Evolutionary conservation across 2,113 vertebrate species (phyloP), one percentile per base, ranked within the genome.

Genomic region (Sylvilagus bachmani): DNA sequence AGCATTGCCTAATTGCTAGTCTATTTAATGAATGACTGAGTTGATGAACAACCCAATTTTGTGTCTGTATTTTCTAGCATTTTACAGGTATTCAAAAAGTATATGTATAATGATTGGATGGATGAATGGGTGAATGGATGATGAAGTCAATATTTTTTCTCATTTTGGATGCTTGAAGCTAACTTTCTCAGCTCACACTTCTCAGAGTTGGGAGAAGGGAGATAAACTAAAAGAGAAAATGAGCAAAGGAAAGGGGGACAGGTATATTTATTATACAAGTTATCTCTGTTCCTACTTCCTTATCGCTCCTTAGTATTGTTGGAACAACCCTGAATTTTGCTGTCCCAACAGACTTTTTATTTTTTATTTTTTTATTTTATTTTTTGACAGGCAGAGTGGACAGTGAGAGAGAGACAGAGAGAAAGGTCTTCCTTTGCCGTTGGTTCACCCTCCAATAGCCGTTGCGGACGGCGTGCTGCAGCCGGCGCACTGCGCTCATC

Each of bases 61-160:
- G 16, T 70, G n/a, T 70, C 51, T 49, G 69, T 5, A 12, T 86
- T 82, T 9, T 73, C 13, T 73, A 73, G 38, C n/a, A 62, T 83
- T 91, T 94, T 64, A 86, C 2, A 61, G 67, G 27, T 93, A n/a
- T 70, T 81, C 53, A 51, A 55, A 5, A 92, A 77, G 74, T 64
- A 53, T 67, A 83, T 66, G 71, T 55, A 82, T 53, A 36, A 33
- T 58, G 4, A 24, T 6, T 12, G 27, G 64, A 10, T 70, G 27
- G 38, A 62, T 86, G 33, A n/a, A 27, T 62, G 70, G 36, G 64
- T 73, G 49, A 22, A 6, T 38, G n/a, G 49, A 70, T 58, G 79
- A 58, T 49, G 71, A 69, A 66, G 38, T 78, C 51, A 77, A 14
- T 11, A 53, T 61, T 58, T 86, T 21, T 36, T 31, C 74, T 86